Evolutionary conservation across 1,140 invertebrate species (phyloP), one percentile per base, ranked within the genome.

Genomic region (Amyelois transitella): DNA sequence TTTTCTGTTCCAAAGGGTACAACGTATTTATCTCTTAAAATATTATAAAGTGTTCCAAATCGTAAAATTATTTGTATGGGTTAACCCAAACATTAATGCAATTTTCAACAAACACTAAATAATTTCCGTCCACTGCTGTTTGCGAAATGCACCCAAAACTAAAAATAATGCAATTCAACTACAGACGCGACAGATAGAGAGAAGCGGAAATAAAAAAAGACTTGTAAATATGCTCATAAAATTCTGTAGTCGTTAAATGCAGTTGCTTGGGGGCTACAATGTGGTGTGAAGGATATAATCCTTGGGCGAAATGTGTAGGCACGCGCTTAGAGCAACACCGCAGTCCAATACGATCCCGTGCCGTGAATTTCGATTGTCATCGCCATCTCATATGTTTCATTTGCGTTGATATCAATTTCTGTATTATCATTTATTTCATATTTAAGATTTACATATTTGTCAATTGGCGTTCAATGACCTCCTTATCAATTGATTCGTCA

Each of bases 281-380:
- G n/a, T n/a, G 45, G 45, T 48, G 45, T 20, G 45, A 20, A 48
- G 45, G 45, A 48, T n/a, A 20, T 48, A 48, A 48, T 48, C 45
- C 18, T 19, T 21, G n/a, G 45, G 20, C 45, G 19, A 48, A 48
- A 48, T 48, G 45, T 14, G n/a, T 48, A 14, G 10, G 45, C 45
- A 48, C 45, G 45, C n/a, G 45, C 18, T 48, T 1, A 2, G 45
- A 19, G 45, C 17, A 38, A 14, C 25, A 32, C 32, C 32, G n/a
- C n/a, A n/a, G n/a, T n/a, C n/a, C n/a, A n/a, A n/a, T 38, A 38
- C 32, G 17, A 38, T 38, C 32, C 12, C 1, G 17, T 38, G 32
- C 12, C 32, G 32, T 38, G n/a, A 38, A 38, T 38, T 38, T 38
- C 32, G 5, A 38, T 38, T 38, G 32, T 14, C 32, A 38, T 38